Percentiles rank a stretch among this genome's conserved stretches.
phyloP scores from a whole-genome alignment of 2,888 invertebrate species.

The Drosophila neutralis region DNA sequence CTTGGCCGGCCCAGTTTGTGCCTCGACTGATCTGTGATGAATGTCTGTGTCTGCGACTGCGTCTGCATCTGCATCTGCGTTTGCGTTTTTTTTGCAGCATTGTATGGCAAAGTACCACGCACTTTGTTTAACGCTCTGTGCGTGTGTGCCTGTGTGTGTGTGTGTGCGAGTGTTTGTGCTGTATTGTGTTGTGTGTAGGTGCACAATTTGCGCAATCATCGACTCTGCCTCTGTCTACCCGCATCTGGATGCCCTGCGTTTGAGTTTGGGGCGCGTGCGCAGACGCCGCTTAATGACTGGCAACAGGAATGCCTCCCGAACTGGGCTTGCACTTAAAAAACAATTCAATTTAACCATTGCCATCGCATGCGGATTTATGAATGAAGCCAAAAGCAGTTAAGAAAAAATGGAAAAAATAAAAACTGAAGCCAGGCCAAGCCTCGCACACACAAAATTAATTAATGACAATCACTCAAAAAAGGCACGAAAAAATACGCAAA shows the following conservation, averaged over 20 bases:
- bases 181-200: slow-evolving; percentile 65
- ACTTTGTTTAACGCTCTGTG: slow-evolving; percentile 58
- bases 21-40: slow-evolving; percentile 74
- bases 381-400: slow-evolving; percentile 54
- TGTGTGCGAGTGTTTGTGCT: not conserved
- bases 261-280: slow-evolving; percentile 68
- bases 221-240: slow-evolving; percentile 34
- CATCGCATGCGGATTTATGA: slow-evolving; percentile 66
- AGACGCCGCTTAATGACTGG: slow-evolving; percentile 68
- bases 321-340: slow-evolving; percentile 68
- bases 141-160: not conserved
- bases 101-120: slow-evolving; percentile 74
- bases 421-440: slow-evolving; percentile 20
- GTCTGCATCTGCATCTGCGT: slow-evolving; percentile 24
- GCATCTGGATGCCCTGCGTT: slow-evolving; percentile 14
- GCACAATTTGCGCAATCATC: slow-evolving; percentile 79
- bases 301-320: slow-evolving; percentile 62
- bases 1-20: slow-evolving; percentile 59
- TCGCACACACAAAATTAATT: slow-evolving; percentile 75
- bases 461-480: slow-evolving; percentile 81
- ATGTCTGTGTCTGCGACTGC: slow-evolving; percentile 54
- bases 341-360: slow-evolving; percentile 76
- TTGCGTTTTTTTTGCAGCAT: slow-evolving; percentile 29
- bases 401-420: slow-evolving; percentile 17
- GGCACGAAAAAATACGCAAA: slow-evolving; percentile 70